These are phyloP conservation scores for Crocidura indochinensis DNA, from an alignment of 2,797 vertebrate species.

Conservation along the genomic window DNA sequence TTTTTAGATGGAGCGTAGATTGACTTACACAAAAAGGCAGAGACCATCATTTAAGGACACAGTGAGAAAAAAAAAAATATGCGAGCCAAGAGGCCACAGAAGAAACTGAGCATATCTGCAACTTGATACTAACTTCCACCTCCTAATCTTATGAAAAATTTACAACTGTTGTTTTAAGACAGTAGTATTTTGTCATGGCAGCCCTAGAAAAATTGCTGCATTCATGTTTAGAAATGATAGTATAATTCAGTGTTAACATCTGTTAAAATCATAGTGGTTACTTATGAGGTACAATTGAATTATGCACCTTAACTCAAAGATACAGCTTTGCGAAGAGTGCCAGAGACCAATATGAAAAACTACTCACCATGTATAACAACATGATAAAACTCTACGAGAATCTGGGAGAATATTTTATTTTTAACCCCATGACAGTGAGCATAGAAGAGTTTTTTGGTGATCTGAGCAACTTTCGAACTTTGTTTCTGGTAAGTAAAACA, in stretches of 20 bases:
- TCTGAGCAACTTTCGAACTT: conserved; percentile 94
- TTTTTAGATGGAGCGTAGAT: not conserved
- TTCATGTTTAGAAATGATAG: conserved; percentile 45
- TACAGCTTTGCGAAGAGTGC: conserved; percentile 96
- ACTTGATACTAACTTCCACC: not conserved
- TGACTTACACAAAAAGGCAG: not conserved
- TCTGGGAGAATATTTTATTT: conserved; percentile 96
- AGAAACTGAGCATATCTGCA: not conserved
- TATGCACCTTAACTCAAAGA: conserved; percentile 92
- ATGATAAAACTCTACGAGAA: conserved; percentile 97
- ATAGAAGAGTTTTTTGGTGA: conserved; percentile 98
- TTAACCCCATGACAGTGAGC: conserved; percentile 94
- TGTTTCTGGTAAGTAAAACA: conserved; percentile 95
- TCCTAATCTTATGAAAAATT: too few relatives aligned
- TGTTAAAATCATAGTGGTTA: not conserved
- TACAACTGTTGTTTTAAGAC: not conserved
- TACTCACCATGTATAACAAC: conserved; percentile 97
- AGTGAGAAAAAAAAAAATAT: not conserved
- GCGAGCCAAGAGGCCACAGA: not conserved
- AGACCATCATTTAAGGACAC: not conserved
- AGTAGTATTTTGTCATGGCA: conserved; percentile 12
- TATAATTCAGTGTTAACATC: conserved; percentile 47
- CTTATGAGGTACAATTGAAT: conserved; percentile 33
- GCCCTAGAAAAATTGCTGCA: not conserved
- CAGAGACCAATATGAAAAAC: conserved; percentile 97